Conservation (phyloP, 2,113 vertebrate species). For the Gymnogyps californianus region DNA sequence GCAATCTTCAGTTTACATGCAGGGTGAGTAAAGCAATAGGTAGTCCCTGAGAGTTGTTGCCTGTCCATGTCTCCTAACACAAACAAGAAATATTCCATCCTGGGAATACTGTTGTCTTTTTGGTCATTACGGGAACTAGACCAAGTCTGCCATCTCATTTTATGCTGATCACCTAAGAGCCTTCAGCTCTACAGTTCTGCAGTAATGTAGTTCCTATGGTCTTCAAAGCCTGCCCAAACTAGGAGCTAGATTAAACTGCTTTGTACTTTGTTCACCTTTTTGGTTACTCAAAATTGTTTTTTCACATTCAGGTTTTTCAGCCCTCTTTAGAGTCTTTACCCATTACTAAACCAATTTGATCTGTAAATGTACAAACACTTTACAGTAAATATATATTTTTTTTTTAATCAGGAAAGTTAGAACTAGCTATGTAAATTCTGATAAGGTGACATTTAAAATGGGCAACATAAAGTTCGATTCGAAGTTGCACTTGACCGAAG, state of each 20-base stretch:
- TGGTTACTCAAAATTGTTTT: neutral
- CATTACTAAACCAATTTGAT: neutral
- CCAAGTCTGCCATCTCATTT: neutral
- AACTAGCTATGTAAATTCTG: constrained; percentile 13
- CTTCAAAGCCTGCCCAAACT: neutral
- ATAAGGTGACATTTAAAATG: constrained; percentile 12
- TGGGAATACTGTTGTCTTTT: neutral
- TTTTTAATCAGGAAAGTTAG: constrained; percentile 4
- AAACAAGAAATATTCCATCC: neutral
- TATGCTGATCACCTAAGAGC: neutral
- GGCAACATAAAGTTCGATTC: neutral
- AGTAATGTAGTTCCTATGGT: neutral
- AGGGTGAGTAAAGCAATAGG: neutral
- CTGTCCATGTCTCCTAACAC: neutral
- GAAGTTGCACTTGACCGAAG: neutral
- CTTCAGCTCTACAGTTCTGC: neutral
- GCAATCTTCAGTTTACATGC: neutral
- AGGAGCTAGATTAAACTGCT: neutral
- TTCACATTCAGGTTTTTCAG: neutral
- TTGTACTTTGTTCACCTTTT: neutral
- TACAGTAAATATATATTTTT: neutral
- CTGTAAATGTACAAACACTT: neutral
- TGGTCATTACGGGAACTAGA: neutral
- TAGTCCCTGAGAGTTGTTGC: neutral
- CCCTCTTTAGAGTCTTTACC: neutral